phyloP scores from a whole-genome alignment of 1,140 invertebrate species.

The Drosophila murphyi region DNA sequence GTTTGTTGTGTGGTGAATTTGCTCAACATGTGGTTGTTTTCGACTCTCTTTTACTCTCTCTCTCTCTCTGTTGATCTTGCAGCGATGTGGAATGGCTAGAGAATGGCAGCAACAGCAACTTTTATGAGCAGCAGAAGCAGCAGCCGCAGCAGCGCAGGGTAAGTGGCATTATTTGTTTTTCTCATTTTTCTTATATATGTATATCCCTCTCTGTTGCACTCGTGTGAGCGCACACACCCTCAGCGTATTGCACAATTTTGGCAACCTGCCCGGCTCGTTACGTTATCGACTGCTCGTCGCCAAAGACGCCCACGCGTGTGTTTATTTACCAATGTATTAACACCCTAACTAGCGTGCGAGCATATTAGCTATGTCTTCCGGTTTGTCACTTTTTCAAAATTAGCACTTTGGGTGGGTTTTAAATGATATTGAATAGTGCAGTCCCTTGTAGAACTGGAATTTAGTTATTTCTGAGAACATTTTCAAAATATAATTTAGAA shows the following conservation, averaged over 20 bases:
- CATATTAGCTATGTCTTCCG: not conserved
- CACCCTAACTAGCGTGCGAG: conserved; percentile 10
- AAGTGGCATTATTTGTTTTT: conserved; percentile 41
- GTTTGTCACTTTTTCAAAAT: not conserved
- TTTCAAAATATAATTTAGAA: too few species aligned
- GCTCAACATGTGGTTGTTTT: conserved; percentile 70
- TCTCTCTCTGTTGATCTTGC: conserved; percentile 54
- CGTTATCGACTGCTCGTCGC: conserved; percentile 62
- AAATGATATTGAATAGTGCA: too few species aligned
- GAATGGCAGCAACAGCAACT: conserved; percentile 67
- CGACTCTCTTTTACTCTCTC: conserved; percentile 18
- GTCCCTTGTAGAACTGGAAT: too few species aligned
- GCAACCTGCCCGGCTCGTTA: conserved; percentile 72
- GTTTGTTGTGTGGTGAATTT: conserved; percentile 79
- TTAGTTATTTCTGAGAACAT: too few species aligned
- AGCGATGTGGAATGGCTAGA: conserved; percentile 74
- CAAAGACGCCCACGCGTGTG: conserved; percentile 58
- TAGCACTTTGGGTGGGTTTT: not conserved
- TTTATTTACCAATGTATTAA: conserved; percentile 66
- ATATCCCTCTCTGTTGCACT: not conserved
- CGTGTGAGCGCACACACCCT: conserved; percentile 25
- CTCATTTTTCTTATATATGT: conserved; percentile 1
- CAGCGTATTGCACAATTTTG: conserved; percentile 67
- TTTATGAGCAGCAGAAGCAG: conserved; percentile 67
- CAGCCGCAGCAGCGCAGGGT: conserved; percentile 63